These are phyloP conservation scores for Lota lota DNA, from an alignment of 2,113 vertebrate genomes.

Conservation along the genomic window DNA sequence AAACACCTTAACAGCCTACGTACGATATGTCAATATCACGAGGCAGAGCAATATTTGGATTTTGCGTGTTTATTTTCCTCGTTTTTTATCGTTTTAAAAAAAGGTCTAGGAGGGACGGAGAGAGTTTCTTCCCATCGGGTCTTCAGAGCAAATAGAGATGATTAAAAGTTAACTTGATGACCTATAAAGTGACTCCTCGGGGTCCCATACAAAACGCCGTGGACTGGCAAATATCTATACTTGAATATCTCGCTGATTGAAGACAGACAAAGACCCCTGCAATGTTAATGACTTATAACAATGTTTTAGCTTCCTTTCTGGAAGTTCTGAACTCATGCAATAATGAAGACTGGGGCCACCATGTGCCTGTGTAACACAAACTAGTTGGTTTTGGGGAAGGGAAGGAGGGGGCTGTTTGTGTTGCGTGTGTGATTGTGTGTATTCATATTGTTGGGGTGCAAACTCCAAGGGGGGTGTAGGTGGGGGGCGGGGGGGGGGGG, in stretches of 20 bases:
- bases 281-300: constrained; percentile 25
- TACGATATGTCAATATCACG: background rate
- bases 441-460: too few relatives aligned
- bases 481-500: too few relatives aligned
- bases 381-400: background rate
- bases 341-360: background rate
- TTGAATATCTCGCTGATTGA: constrained; percentile 32
- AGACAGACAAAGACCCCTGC: constrained; percentile 33
- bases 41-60: background rate
- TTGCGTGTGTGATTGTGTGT: too few relatives aligned
- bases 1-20: too few relatives aligned
- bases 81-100: too few relatives aligned
- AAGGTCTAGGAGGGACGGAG: background rate
- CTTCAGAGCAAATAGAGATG: background rate
- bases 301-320: constrained; percentile 15
- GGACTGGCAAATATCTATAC: constrained; percentile 18
- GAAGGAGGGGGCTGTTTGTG: too few relatives aligned
- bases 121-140: background rate
- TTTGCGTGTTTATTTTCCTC: background rate
- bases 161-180: background rate
- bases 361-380: background rate
- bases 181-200: background rate
- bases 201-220: background rate
- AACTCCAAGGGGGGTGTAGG: too few relatives aligned
- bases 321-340: constrained; percentile 5